Base-by-base conservation (phyloP, 2,113 vertebrate species). In the Equus quagga region DNA sequence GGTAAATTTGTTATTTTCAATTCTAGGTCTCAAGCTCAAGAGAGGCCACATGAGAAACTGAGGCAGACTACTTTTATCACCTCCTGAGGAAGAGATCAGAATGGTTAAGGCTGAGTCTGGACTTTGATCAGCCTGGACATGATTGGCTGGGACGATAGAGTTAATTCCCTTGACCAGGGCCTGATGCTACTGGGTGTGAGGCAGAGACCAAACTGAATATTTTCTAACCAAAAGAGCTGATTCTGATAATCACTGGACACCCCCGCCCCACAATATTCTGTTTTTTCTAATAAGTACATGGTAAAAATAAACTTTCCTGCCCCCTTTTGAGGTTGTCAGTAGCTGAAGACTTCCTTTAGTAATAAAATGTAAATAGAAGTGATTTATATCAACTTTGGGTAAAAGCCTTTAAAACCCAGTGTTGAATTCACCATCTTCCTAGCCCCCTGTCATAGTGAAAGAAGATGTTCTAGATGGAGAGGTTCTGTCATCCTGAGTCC, bases 331-430 rank as follows among this genome's bases (percentile, higher is more conserved):
- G 84, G 54, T 73, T 92, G 51, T 49, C 44, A 65, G 24, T 41
- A 26, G 23, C 31, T 76, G 8, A 4, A 65, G 8, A 75, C 3
- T 36, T 62, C 44, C 21, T 72, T 79, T 24, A 54, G n/a, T 24
- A 60, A 73, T 33, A 19, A 83, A 72, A 76, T 31, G 24, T 41
- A 75, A 76, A 9, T 76, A 62, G 12, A 70, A 93, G 46, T 60
- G 13, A 84, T 84, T 9, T 54, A 5, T 84, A 5, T 46, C 26
- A 78, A 79, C 8, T 28, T 54, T 70, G 15, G 33, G 12, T 24
- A 58, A 84, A 89, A 64, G 56, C 19, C 28, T 84, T 92, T 84
- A 84, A 89, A 70, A 83, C 26, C 8, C 36, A 91, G 23, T 28
- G 24, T 49, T 75, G 23, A 62, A 31, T 54, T 60, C 33, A 82